Conservation (phyloP, 2,888 invertebrate genomes). For the Pilophorus perplexus region DNA sequence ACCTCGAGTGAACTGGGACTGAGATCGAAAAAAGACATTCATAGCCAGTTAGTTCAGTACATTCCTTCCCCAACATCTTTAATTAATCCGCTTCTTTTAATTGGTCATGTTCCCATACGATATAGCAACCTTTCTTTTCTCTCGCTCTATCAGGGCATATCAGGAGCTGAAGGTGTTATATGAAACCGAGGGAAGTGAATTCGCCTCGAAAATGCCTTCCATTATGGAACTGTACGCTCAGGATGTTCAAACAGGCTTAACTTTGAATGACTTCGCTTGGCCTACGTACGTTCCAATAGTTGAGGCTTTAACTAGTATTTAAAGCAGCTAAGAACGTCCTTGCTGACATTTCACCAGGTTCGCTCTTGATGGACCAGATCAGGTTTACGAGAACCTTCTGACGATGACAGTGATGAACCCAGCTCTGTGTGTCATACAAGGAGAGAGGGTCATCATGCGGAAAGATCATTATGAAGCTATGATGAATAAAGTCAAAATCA, state of each 20-base stretch:
- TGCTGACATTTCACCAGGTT: no score
- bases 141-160: constrained; percentile 15
- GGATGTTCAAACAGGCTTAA: not conserved
- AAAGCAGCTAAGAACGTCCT: not conserved
- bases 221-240: constrained; percentile 16
- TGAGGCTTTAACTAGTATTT: not conserved
- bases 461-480: constrained; percentile 44
- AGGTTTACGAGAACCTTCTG: constrained; percentile 24
- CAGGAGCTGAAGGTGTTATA: constrained; percentile 1
- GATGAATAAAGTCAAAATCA: constrained; percentile 49
- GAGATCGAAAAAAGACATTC: not conserved
- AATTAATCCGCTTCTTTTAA: no score
- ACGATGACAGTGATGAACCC: constrained; percentile 21
- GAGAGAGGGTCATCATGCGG: constrained; percentile 43
- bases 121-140: no score
- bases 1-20: constrained; percentile 17
- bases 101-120: no score
- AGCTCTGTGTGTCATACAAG: constrained; percentile 20
- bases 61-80: no score
- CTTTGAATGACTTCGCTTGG: constrained; percentile 27
- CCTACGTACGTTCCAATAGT: not conserved
- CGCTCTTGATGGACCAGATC: constrained; percentile 14
- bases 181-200: constrained; percentile 20
- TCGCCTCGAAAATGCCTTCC: constrained; percentile 27
- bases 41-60: no score